Evolutionary conservation across 2,888 invertebrate genomes (phyloP), one percentile per base, ranked within the genome.

Genomic region (Xestoiulus laeticollis): DNA sequence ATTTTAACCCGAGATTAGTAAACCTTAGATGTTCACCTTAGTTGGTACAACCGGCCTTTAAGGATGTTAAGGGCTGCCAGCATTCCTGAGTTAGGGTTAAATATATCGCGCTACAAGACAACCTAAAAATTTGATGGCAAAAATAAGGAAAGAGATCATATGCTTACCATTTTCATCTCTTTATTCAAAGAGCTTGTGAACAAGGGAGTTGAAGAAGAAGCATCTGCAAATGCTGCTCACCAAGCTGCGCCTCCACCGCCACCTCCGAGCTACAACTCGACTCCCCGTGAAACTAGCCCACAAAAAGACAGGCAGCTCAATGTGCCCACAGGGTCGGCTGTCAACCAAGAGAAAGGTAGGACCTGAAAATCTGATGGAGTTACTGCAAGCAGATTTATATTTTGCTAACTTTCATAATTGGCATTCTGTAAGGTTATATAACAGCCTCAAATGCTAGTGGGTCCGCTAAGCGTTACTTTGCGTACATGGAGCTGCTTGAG

Each of bases 101-200:
- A n/a, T 5, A 78, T 10, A 78, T 14, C 78, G 5, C 8, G 26
- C 30, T 22, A 78, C 8, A 78, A 14, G 43, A 12, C n/a, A 43
- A 5, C 43, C 43, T 43, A 43, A 43, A 43, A 43, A 78, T 26
- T n/a, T n/a, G n/a, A n/a, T n/a, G n/a, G n/a, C n/a, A n/a, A n/a
- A n/a, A n/a, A n/a, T n/a, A n/a, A n/a, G n/a, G n/a, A n/a, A n/a
- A n/a, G n/a, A 14, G 30, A 14, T 78, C 30, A 43, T n/a, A 43
- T 43, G 30, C n/a, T 85, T 22, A 44, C 86, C 14, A 10, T 12
- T 44, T 19, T 86, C 86, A 22, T 86, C 8, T 48, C 26, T 86
- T 59, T 22, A 33, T 85, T 85, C 2, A 19, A 84, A 48, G 85
- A 43, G 22, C n/a, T 85, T 22, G n/a, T 43, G 22, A 84, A 84